Base-by-base conservation (phyloP, 2,113 vertebrate species). In the Grammomys dolichurus region DNA sequence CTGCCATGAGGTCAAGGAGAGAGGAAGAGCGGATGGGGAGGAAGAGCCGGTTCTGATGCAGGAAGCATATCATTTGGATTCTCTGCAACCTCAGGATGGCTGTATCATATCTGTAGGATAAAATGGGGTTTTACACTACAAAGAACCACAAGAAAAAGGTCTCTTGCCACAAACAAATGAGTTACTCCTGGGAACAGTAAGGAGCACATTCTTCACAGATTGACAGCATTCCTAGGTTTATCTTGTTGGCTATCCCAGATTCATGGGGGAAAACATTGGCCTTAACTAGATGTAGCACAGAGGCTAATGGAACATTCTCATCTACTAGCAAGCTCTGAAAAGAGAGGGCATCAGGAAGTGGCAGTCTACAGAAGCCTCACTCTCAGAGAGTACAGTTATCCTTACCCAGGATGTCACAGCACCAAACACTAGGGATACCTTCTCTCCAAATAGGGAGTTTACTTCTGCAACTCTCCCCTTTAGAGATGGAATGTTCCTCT, bases 371-470 rank as follows among this genome's bases (percentile, higher is more conserved):
- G 98, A 99, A 97, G 96, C 84, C 98, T 98, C 98, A 98, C 98
- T 99, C 99, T 99, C 98, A 98, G 98, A 98, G 98, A 97, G 98
- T 99, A 98, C 99, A 98, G 98, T 98, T 98, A 98, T 98, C 98
- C 99, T 98, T 98, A 99, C 99, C 98, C 98, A 98, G 98, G 97
- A 98, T 98, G 98, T 97, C 96, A 98, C 99, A 98, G 98, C 98
- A 99, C 99, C 99, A 99, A 99, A 99, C 98, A 99, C 99, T 99
- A 99, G 98, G 98, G 98, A 99, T 99, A 98, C 97, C 98, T 98
- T 98, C 98, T 97, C 97, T 97, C 97, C 98, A 98, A 97, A 97
- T 97, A 97, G 97, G 98, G 98, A 98, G 98, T 98, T 98, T 98
- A 98, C 97, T 97, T 97, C 98, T 95, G 97, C 97, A 98, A 98